Evolutionary conservation across 2,888 invertebrate species (phyloP).

Genomic region (Lasioglossum lativentre): DNA sequence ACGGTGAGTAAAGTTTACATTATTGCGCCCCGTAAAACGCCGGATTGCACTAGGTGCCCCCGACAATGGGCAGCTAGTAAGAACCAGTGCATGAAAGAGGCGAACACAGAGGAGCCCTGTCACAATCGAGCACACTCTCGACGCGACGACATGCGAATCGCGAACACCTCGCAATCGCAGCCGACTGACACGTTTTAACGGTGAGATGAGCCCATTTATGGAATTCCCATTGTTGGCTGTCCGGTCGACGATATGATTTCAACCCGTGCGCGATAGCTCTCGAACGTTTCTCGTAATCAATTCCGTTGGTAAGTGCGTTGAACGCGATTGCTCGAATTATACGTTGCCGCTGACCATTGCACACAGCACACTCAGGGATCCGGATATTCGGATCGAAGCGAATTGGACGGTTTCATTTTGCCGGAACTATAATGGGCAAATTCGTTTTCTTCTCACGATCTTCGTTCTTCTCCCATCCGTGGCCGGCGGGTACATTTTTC

Average conservation of each 20-base stretch:
- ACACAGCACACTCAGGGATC: no score
- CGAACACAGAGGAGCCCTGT: conserved; percentile 32
- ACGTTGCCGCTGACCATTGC: not conserved
- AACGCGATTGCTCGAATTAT: not conserved
- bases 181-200: conserved; percentile 61
- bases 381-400: not conserved
- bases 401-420: not conserved
- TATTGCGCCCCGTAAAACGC: not conserved
- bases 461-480: not conserved
- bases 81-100: conserved; percentile 24
- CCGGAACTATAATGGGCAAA: not conserved
- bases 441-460: not conserved
- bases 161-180: conserved; percentile 24
- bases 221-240: conserved; percentile 60
- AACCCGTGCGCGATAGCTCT: not conserved
- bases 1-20: conserved; percentile 87
- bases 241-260: conserved; percentile 32
- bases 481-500: not conserved
- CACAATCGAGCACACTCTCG: conserved; percentile 29
- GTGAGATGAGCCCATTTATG: conserved; percentile 67
- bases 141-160: conserved; percentile 35
- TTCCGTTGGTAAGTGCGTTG: conserved; percentile 23
- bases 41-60: not conserved
- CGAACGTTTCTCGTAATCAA: conserved; percentile 14
- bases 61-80: not conserved